These are phyloP conservation scores for Gambelia wislizenii DNA, from an alignment of 2,797 vertebrate species.

Conservation along the genomic window DNA sequence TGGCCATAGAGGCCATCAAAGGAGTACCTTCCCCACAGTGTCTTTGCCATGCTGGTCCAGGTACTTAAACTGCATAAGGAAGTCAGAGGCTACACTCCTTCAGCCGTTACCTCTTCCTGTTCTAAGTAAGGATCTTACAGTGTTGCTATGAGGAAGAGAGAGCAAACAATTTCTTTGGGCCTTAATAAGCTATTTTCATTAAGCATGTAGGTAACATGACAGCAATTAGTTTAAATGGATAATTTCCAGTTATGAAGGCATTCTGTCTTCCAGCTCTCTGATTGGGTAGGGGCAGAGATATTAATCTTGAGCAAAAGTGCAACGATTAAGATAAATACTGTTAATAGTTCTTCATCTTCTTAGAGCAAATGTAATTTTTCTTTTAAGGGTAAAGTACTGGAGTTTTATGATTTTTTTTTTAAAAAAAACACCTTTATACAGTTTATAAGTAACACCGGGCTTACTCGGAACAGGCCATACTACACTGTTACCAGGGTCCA, in stretches of 20 bases:
- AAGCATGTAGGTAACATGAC: not conserved
- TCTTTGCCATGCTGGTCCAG: too few species aligned
- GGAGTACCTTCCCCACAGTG: too few species aligned
- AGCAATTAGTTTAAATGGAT: conserved; percentile 3
- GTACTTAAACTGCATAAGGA: not conserved
- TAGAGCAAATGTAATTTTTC: not conserved
- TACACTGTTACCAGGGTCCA: too few species aligned
- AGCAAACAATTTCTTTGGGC: not conserved
- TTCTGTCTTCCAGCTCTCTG: not conserved
- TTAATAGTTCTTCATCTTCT: not conserved
- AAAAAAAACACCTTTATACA: not conserved
- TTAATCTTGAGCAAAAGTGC: not conserved
- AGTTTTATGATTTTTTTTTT: not conserved
- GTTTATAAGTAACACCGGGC: not conserved
- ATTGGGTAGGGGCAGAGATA: not conserved
- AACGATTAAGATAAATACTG: not conserved
- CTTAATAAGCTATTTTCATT: not conserved
- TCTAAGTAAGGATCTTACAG: too few species aligned
- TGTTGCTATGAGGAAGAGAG: not conserved
- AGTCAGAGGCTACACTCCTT: not conserved
- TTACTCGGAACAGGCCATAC: not conserved
- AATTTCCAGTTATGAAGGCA: not conserved
- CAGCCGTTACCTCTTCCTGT: not conserved
- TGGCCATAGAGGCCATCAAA: too few species aligned
- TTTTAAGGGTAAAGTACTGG: not conserved